A percentile compares a stretch with the other conserved stretches of the same genome.
Evolutionary conservation across 2,888 invertebrate genomes (phyloP).

Genomic region (Dastarcus helophoroides): DNA sequence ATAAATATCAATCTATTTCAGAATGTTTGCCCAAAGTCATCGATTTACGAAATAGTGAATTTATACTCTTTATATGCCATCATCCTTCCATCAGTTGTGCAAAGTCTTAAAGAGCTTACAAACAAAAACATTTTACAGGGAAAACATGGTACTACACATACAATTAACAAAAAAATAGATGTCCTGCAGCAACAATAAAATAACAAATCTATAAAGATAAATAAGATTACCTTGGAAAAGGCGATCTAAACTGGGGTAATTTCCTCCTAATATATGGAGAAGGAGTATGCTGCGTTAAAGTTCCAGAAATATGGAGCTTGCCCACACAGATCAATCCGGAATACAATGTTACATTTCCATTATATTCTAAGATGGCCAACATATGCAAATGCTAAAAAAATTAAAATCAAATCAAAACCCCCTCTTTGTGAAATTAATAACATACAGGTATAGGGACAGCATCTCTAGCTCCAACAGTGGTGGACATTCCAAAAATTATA

Average conservation of each 20-base stretch:
- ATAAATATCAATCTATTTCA: too few species aligned
- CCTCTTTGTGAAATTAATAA: too few species aligned
- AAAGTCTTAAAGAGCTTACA: too few species aligned
- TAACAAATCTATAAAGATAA: neutral
- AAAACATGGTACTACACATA: too few species aligned
- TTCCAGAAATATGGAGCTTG: constrained; percentile 70
- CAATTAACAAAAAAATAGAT: too few species aligned
- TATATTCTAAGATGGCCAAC: constrained; percentile 72
- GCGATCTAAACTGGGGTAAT: constrained; percentile 36
- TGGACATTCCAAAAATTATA: constrained; percentile 63
- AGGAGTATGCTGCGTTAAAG: constrained; percentile 45
- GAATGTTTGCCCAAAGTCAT: too few species aligned
- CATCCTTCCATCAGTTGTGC: too few species aligned
- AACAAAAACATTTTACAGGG: too few species aligned
- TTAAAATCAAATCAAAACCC: constrained; percentile 9
- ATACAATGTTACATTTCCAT: constrained; percentile 69
- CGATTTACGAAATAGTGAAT: too few species aligned
- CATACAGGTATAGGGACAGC: constrained; percentile 64
- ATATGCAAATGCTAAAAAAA: constrained; percentile 55
- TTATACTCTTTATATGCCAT: too few species aligned
- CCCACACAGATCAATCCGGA: constrained; percentile 73
- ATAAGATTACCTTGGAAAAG: constrained; percentile 42
- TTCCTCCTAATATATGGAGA: constrained; percentile 39
- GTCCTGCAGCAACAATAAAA: too few species aligned
- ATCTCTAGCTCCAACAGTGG: constrained; percentile 69